A percentile compares a stretch with the other conserved stretches of the same genome.
phyloP scores from a whole-genome alignment of 2,888 invertebrate species.

The Phoenoteleia sp. region DNA sequence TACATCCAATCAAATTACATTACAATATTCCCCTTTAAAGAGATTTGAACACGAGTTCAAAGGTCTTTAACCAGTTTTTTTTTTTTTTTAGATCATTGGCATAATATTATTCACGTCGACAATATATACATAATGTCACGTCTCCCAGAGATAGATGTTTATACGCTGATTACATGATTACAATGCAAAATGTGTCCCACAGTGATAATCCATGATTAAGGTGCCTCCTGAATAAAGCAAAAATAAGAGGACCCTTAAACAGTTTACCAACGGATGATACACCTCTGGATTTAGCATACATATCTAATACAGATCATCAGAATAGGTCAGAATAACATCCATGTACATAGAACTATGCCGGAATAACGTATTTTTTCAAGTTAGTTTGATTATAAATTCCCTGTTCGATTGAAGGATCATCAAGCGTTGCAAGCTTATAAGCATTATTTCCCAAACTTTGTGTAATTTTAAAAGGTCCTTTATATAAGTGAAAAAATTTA shows the following conservation, averaged over 20 bases:
- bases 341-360: too few relatives aligned
- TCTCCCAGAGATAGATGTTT: neutral
- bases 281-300: neutral
- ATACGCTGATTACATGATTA: too few relatives aligned
- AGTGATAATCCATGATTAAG: neutral
- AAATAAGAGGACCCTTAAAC: neutral
- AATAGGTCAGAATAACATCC: too few relatives aligned
- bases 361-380: too few relatives aligned
- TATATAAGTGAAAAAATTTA: slow-evolving; percentile 8
- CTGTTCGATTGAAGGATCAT: neutral
- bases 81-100: neutral
- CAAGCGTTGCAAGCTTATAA: neutral
- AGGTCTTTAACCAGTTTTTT: neutral
- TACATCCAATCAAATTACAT: too few relatives aligned
- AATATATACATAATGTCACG: too few relatives aligned
- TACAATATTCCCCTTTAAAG: neutral
- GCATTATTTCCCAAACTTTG: neutral
- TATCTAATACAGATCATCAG: too few relatives aligned
- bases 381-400: slow-evolving; percentile 7
- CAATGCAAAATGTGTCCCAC: neutral
- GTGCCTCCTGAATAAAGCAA: neutral
- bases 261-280: neutral
- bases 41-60: neutral
- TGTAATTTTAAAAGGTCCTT: slow-evolving; percentile 3
- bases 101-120: too few relatives aligned